Evolutionary conservation across 2,888 invertebrate genomes (phyloP).

Genomic region (Eupelmus urozonus): DNA sequence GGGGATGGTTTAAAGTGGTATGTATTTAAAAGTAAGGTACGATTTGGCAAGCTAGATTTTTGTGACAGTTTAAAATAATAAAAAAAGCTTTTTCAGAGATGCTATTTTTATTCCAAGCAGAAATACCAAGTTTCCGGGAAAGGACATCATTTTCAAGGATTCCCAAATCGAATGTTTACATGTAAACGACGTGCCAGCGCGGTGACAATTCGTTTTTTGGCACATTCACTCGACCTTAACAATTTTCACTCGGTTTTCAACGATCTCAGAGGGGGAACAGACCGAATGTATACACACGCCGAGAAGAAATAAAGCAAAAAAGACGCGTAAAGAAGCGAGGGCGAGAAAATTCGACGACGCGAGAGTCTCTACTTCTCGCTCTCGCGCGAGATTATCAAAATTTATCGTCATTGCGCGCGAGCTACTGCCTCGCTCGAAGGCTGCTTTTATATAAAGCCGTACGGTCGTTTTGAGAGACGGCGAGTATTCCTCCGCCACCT

Average conservation of each 20-base stretch:
- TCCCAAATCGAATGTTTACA: no score
- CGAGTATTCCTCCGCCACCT: constrained; percentile 13
- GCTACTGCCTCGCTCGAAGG: not conserved
- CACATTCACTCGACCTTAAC: no score
- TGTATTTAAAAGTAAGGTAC: not conserved
- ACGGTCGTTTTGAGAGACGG: constrained; percentile 19
- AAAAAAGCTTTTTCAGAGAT: no score
- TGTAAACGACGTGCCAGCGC: no score
- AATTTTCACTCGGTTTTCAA: not conserved
- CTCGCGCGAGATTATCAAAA: constrained; percentile 48
- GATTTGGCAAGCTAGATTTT: no score
- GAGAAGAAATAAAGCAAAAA: not conserved
- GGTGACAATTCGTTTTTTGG: no score
- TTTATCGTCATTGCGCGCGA: constrained; percentile 55
- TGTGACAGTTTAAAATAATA: no score
- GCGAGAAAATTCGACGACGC: constrained; percentile 44
- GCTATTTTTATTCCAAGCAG: no score
- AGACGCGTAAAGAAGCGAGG: not conserved
- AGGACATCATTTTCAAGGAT: no score
- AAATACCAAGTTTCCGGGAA: no score
- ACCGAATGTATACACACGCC: not conserved
- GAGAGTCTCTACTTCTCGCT: not conserved
- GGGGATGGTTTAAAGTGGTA: not conserved
- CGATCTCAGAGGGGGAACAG: not conserved
- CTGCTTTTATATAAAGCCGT: constrained; percentile 29